Conservation (phyloP, 1,140 invertebrate genomes). For the Heterodera carotae region DNA sequence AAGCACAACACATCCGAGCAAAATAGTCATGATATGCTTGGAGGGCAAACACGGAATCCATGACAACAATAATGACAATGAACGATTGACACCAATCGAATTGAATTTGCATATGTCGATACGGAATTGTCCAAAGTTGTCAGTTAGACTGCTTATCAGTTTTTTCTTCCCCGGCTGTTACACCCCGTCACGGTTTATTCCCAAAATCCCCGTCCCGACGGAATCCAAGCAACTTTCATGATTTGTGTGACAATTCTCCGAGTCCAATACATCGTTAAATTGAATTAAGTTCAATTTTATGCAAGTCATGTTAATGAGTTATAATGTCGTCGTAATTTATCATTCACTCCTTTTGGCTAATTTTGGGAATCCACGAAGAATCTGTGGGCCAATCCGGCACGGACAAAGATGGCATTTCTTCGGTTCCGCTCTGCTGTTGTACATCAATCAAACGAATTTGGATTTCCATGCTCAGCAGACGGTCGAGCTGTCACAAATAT, state of each 20-base stretch:
- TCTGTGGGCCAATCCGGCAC: conserved; percentile 34
- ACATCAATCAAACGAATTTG: conserved; percentile 34
- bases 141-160: no score
- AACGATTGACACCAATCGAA: not conserved
- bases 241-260: no score
- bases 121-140: no score
- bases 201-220: no score
- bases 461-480: conserved; percentile 41
- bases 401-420: not conserved
- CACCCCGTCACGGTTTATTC: no score
- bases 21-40: not conserved
- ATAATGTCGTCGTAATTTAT: no score
- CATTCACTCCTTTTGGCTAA: not conserved
- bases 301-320: no score
- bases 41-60: not conserved
- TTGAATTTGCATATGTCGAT: not conserved
- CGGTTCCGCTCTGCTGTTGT: not conserved
- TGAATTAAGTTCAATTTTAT: no score
- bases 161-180: no score
- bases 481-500: conserved; percentile 28
- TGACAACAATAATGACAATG: not conserved
- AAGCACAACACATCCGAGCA: not conserved
- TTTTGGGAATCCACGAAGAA: conserved; percentile 41
- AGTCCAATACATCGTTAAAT: no score
- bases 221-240: no score